Percentiles rank a stretch among this genome's conserved stretches.
phyloP scores from a whole-genome alignment of 1,140 invertebrate genomes.

The Metopolophium dirhodum region DNA sequence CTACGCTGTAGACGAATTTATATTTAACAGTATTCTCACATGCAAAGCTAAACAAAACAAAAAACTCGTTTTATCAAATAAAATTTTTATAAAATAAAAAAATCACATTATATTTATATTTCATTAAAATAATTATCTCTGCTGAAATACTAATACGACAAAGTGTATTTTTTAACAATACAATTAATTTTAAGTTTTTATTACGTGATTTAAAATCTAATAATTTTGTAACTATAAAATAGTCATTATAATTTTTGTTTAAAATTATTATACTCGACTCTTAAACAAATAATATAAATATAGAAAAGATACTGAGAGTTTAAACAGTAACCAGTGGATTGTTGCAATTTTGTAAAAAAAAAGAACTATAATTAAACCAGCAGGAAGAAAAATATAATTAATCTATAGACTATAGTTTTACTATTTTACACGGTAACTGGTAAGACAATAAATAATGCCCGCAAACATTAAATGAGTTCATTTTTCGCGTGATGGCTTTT shows the following conservation, averaged over 20 bases:
- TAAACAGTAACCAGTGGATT: background rate
- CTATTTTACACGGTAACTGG: background rate
- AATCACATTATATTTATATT: background rate
- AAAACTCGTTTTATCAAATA: background rate
- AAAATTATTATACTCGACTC: background rate
- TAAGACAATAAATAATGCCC: background rate
- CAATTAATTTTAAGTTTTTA: background rate
- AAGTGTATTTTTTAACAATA: background rate
- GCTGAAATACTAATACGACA: background rate
- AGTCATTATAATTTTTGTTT: background rate
- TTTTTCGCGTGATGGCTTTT: background rate
- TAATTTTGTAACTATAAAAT: background rate
- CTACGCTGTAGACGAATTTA: background rate
- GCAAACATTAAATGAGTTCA: background rate
- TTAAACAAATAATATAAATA: background rate
- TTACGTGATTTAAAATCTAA: background rate
- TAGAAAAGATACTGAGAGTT: fast-evolving
- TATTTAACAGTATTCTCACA: background rate
- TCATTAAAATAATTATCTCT: background rate
- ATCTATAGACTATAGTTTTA: background rate
- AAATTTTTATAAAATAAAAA: background rate
- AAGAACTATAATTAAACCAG: background rate
- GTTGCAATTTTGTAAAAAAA: background rate
- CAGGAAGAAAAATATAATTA: background rate
- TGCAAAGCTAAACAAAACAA: background rate